These are phyloP conservation scores for Calosoma granatense DNA, from an alignment of 1,140 invertebrate genomes.

Conservation along the genomic window DNA sequence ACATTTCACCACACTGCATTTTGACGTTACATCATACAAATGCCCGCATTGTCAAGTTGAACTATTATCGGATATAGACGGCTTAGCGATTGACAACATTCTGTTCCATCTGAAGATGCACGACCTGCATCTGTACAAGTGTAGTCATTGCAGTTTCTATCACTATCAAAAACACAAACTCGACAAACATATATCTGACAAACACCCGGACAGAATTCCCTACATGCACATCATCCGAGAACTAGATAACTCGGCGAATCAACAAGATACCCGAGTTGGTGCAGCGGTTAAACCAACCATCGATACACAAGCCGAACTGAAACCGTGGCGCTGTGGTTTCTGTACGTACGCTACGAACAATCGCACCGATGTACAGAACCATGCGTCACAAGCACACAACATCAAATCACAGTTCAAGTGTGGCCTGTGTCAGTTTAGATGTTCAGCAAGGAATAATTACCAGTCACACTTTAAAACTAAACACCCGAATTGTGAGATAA, in stretches of 20 bases:
- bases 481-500: constrained; percentile 31
- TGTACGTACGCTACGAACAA: constrained; percentile 50
- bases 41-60: constrained; percentile 57
- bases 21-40: constrained; percentile 44
- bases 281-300: constrained; percentile 22
- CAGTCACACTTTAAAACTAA: constrained; percentile 42
- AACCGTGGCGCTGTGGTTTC: constrained; percentile 59
- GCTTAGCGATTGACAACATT: constrained; percentile 46
- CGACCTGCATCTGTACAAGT: constrained; percentile 57
- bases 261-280: constrained; percentile 22
- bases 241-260: constrained; percentile 34
- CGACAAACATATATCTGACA: constrained; percentile 53
- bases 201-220: constrained; percentile 44
- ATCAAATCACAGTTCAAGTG: constrained; percentile 55
- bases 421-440: constrained; percentile 44
- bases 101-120: constrained; percentile 64
- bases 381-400: constrained; percentile 43
- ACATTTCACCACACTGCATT: constrained; percentile 62
- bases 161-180: constrained; percentile 51
- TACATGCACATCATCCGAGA: constrained; percentile 47
- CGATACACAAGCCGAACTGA: constrained; percentile 37
- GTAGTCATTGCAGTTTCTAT: constrained; percentile 52
- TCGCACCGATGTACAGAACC: constrained; percentile 46
- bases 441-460: constrained; percentile 40
- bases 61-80: constrained; percentile 22